Evolutionary conservation across 35 echinoderm and acorn worm species (phyloP).

Genomic region (Lytechinus variegatus): DNA sequence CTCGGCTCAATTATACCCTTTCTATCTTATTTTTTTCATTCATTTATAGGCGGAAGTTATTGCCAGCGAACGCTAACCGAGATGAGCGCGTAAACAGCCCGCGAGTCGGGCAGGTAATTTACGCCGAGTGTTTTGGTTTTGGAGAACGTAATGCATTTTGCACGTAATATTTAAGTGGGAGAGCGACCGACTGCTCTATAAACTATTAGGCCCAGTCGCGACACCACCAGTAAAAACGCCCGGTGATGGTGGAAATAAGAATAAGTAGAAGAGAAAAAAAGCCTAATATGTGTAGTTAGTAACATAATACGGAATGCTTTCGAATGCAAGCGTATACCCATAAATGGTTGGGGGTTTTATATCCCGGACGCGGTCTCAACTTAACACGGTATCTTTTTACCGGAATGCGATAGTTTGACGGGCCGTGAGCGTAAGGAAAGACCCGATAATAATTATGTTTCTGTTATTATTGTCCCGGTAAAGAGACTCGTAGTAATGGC

Average conservation of each 20-base stretch:
- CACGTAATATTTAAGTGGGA: background rate
- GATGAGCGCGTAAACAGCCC: background rate
- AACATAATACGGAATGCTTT: slow-evolving; percentile 1
- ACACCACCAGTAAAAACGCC: background rate
- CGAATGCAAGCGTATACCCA: background rate
- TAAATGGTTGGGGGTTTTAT: slow-evolving; percentile 13
- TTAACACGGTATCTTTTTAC: slow-evolving; percentile 40
- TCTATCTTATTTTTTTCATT: background rate
- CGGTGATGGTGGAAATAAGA: background rate
- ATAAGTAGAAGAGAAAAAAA: background rate
- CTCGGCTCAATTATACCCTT: background rate
- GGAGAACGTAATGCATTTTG: slow-evolving; percentile 12
- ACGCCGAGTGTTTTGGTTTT: background rate
- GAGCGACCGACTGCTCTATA: background rate
- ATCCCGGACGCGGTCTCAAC: slow-evolving; percentile 10
- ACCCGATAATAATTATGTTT: slow-evolving; percentile 42
- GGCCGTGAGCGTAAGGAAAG: slow-evolving; percentile 33
- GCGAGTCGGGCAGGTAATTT: background rate
- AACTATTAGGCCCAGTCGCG: background rate
- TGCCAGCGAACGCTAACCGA: background rate
- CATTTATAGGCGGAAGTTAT: background rate
- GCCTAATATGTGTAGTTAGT: slow-evolving; percentile 47
- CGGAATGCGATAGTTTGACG: background rate
- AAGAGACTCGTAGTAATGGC: background rate
- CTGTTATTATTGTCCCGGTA: slow-evolving; percentile 31